These are phyloP conservation scores for Drosophila glabriapex DNA, from an alignment of 2,888 invertebrate genomes.

Conservation along the genomic window DNA sequence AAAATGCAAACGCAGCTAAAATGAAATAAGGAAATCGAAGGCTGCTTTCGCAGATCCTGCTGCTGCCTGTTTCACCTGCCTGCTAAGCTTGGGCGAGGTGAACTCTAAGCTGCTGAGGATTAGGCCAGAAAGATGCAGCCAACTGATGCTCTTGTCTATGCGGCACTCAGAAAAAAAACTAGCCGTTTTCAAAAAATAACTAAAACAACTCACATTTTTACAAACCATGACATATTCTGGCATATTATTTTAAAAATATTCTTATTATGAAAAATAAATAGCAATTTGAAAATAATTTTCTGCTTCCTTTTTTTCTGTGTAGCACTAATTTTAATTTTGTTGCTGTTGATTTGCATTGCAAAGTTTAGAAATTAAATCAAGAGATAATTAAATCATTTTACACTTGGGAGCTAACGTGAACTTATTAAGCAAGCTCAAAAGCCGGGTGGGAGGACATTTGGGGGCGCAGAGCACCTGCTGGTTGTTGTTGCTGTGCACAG, in stretches of 20 bases:
- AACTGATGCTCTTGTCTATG: not conserved
- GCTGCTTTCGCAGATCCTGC: not conserved
- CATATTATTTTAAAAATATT: not conserved
- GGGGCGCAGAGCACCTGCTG: not conserved
- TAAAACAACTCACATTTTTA: not conserved
- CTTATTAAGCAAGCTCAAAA: constrained; percentile 3
- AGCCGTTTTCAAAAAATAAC: not conserved
- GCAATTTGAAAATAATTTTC: not conserved
- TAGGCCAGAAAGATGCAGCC: constrained; percentile 30
- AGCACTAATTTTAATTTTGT: constrained; percentile 16
- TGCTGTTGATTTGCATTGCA: constrained; percentile 45
- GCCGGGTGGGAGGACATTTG: not conserved
- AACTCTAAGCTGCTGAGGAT: constrained; percentile 50
- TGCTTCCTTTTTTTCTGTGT: not conserved
- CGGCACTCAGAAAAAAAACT: not conserved
- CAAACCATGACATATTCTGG: not conserved
- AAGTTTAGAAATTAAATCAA: constrained; percentile 49
- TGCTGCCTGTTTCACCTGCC: not conserved
- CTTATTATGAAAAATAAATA: not conserved
- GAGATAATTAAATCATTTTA: constrained; percentile 61
- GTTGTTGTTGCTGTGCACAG: not conserved
- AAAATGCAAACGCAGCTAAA: constrained; percentile 48
- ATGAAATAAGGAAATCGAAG: constrained; percentile 24
- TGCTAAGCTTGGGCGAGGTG: constrained; percentile 15
- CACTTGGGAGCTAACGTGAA: constrained; percentile 18